Base-by-base conservation (phyloP, 1,140 invertebrate species). In the Chironomus tepperi region DNA sequence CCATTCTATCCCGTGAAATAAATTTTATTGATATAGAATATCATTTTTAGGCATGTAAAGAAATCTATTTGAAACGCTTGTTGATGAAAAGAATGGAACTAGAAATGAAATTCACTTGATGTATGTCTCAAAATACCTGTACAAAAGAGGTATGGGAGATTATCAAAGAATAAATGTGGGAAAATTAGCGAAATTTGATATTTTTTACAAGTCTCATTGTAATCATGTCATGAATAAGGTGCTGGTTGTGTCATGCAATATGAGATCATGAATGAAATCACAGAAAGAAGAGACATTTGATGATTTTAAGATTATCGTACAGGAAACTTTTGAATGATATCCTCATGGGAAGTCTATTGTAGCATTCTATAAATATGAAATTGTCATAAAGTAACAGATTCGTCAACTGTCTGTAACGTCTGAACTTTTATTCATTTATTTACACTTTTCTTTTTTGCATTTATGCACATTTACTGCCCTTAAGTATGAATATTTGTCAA, bases 161-260 rank as follows among this genome's bases (percentile, higher is more conserved):
- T 57, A 10, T 57, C n/a, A n/a, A n/a, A 15, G 24, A 34, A 34
- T 34, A 57, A 70, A 19, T 70, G 65, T 70, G 65, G 65, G 65
- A 70, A 70, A 70, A 70, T 70, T 70, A 70, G 65, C 65, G 65
- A 70, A 70, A 70, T 70, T 70, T 16, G 65, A 70, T 70, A 70
- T 70, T 70, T 70, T 70, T 18, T 2, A 10, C 16, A 57, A 57
- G 47, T 57, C 47, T 57, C 47, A 57, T 57, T 57, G 47, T 57
- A 34, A 12, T 57, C 47, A 15, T 57, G 47, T 34, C 47, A 12
- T 57, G 12, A n/a, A n/a, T 57, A 57, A 57, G 47, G 47, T 57
- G 47, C 47, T 57, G 47, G 8, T 7, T 47, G 43, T 47, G 43
- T 34, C 24, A 34, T 47, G 43, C n/a, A 57, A 57, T 57, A 15